Base-by-base conservation (phyloP, 2,888 invertebrate species). In the Acheta domesticus region DNA sequence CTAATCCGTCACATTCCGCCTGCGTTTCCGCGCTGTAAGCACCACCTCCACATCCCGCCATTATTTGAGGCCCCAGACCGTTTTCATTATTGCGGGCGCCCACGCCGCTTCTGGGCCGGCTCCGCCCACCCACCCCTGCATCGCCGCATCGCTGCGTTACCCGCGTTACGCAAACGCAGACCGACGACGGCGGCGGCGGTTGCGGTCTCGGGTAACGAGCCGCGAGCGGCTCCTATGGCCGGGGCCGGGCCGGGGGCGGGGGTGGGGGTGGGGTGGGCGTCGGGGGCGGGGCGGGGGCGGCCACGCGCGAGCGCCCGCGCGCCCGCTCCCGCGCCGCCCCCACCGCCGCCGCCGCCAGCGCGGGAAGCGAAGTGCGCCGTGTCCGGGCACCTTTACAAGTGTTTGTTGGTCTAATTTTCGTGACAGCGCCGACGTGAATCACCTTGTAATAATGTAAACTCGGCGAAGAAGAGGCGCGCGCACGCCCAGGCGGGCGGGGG, bases 361-460 rank as follows among this genome's bases (percentile, higher is more conserved):
- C 62, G 11, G n/a, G 62, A 62, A 62, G 62, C 62, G 16, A n/a
- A 16, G 62, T 62, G 62, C 62, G 16, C 62, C 36, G 36, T 62
- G 62, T 62, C 62, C 62, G n/a, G n/a, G 16, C 62, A 62, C 62
- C 14, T 62, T 62, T n/a, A 62, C 62, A 62, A 62, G 62, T 62
- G 62, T 62, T 62, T 62, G 62, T 62, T 62, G 62, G 62, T 62
- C 62, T 62, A 62, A 62, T 62, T 62, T 62, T 62, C n/a, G 62
- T 62, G 62, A 62, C 62, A 62, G 16, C n/a, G 62, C 62, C n/a
- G 62, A 62, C 62, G 62, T 62, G 62, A 62, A 62, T 62, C 62
- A 62, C 62, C 62, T 62, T 62, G 62, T 62, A 62, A 62, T 19
- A 62, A 62, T 62, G 62, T 62, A 62, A 62, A 62, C 62, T 62